Conservation (phyloP, 2,888 invertebrate genomes). For the Lepidocyrtinus sp. region DNA sequence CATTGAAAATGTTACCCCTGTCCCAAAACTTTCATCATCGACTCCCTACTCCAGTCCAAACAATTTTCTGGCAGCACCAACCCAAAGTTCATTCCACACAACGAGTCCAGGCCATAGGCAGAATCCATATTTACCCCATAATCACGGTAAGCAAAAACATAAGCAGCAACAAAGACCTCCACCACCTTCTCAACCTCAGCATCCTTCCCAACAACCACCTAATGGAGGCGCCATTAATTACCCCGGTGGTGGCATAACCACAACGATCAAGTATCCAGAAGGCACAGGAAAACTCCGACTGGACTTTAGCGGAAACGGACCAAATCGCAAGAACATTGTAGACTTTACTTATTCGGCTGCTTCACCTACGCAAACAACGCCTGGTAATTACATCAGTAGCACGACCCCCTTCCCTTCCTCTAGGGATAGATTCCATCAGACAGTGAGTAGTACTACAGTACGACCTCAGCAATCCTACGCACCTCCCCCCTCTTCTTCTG, state of each 20-base stretch:
- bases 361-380: conserved; percentile 41
- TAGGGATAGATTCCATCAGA: conserved; percentile 56
- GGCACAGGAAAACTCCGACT: conserved; percentile 55
- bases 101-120: conserved; percentile 62
- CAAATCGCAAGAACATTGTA: conserved; percentile 54
- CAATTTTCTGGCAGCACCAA: conserved; percentile 55
- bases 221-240: conserved; percentile 16
- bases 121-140: conserved; percentile 60
- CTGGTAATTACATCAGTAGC: conserved; percentile 37
- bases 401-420: conserved; percentile 55
- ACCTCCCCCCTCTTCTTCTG: conserved; percentile 31
- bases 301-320: conserved; percentile 47
- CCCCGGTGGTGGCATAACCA: conserved; percentile 55
- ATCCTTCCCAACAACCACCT: conserved; percentile 28
- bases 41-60: conserved; percentile 55
- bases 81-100: conserved; percentile 52
- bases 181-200: conserved; percentile 1
- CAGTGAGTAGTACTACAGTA: conserved; percentile 55
- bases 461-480: conserved; percentile 45
- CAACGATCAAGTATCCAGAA: conserved; percentile 62
- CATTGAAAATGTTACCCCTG: conserved; percentile 24
- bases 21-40: background rate
- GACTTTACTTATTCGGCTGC: conserved; percentile 61
- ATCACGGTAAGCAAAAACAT: conserved; percentile 53
- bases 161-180: conserved; percentile 43